Evolutionary conservation across 53 echinoderm and acorn worm genomes (phyloP).

Genomic region (Luidia sarsii): DNA sequence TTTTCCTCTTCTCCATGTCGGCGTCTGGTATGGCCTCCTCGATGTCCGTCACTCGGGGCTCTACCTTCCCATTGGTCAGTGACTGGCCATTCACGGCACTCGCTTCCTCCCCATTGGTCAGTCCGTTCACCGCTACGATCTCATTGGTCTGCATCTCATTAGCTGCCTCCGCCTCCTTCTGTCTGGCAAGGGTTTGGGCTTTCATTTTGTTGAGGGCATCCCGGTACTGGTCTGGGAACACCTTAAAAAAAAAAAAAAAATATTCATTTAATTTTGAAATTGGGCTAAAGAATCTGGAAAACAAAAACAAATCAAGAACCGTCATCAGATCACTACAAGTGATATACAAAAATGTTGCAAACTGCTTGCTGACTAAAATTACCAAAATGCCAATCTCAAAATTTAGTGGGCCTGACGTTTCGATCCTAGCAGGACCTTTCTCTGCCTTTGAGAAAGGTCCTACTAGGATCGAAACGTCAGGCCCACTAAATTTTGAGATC

Average conservation of each 20-base stretch:
- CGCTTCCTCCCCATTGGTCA: slow-evolving; percentile 14
- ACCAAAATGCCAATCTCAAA: no score
- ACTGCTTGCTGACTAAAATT: no score
- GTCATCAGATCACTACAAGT: background rate
- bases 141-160: slow-evolving; percentile 52
- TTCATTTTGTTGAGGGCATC: slow-evolving; percentile 67
- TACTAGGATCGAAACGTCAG: no score
- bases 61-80: slow-evolving; percentile 61
- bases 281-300: background rate
- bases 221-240: slow-evolving; percentile 93
- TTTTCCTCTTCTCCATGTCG: slow-evolving; percentile 73
- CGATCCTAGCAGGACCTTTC: no score
- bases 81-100: slow-evolving; percentile 27
- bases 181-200: slow-evolving; percentile 64
- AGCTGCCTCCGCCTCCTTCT: slow-evolving; percentile 50
- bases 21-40: slow-evolving; percentile 90
- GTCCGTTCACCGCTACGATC: slow-evolving; percentile 15
- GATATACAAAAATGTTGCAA: no score
- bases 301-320: background rate
- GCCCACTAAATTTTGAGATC: no score
- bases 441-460: no score
- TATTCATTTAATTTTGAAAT: background rate
- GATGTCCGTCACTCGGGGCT: slow-evolving; percentile 80
- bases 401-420: no score
- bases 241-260: slow-evolving; percentile 42